A percentile compares a stretch with the other conserved stretches of the same genome.
Evolutionary conservation across 1,140 invertebrate species (phyloP).

Genomic region (Thaumetopoea pityocampa): DNA sequence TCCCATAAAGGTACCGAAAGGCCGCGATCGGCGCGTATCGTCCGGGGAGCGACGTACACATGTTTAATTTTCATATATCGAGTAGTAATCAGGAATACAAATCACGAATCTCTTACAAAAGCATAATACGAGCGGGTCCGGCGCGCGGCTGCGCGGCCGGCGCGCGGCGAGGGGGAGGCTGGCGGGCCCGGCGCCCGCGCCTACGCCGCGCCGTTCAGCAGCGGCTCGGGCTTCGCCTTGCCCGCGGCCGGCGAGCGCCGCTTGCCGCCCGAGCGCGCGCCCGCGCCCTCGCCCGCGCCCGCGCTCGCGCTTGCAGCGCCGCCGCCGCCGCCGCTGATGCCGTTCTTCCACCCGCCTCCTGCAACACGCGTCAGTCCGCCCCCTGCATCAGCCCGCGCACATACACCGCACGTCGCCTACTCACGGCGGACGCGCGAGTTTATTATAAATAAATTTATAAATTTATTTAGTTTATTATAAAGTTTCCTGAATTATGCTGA

Average conservation of each 20-base stretch:
- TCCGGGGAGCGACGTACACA: conserved; percentile 61
- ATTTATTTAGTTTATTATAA: too few species aligned
- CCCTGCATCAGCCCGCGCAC: background rate
- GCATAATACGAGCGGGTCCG: conserved; percentile 67
- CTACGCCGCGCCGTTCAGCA: conserved; percentile 41
- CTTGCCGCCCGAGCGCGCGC: conserved; percentile 21
- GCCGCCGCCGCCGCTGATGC: conserved; percentile 33
- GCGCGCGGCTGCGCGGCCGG: conserved; percentile 14
- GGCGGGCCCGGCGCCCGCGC: conserved; percentile 12
- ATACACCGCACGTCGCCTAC: background rate
- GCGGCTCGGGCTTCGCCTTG: conserved; percentile 39
- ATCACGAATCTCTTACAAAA: conserved; percentile 71
- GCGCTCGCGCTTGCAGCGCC: conserved; percentile 35
- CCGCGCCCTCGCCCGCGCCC: conserved; percentile 37
- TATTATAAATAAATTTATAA: too few species aligned
- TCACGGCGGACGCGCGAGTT: background rate
- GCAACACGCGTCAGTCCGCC: conserved; percentile 45
- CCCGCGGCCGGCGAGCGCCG: conserved; percentile 28
- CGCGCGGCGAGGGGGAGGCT: conserved; percentile 18
- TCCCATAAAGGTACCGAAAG: conserved; percentile 45
- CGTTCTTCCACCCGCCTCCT: conserved; percentile 77
- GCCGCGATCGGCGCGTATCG: conserved; percentile 36
- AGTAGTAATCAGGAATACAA: conserved; percentile 72
- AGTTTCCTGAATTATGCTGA: too few species aligned
- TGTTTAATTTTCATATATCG: conserved; percentile 57